A percentile compares a stretch with the other conserved stretches of the same genome.
These are phyloP conservation scores for Nanger granti DNA, from an alignment of 2,113 vertebrate genomes.

Conservation along the genomic window DNA sequence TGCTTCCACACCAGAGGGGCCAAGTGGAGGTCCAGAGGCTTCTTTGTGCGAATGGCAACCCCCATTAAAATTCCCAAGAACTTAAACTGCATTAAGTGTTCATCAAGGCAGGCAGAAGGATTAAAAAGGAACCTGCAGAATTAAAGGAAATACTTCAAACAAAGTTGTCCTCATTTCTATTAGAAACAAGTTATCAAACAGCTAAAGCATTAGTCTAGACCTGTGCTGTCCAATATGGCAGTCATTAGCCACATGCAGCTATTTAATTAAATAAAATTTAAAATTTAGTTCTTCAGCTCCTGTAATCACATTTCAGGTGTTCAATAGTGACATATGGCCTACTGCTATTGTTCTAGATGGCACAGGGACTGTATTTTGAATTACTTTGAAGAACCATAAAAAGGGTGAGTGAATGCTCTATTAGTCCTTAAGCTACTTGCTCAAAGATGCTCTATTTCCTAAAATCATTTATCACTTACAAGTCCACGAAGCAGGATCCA, in stretches of 20 bases:
- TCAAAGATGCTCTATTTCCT: not conserved
- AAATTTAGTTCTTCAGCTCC: not conserved
- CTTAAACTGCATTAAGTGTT: conserved; percentile 88
- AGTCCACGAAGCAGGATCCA: not conserved
- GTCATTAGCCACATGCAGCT: not conserved
- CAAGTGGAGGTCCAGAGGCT: conserved; percentile 88
- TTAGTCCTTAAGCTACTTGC: not conserved
- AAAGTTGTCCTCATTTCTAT: not conserved
- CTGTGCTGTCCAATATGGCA: not conserved
- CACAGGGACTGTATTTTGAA: not conserved
- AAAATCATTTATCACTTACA: conserved; percentile 4
- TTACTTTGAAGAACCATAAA: not conserved
- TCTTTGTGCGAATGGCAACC: conserved; percentile 90
- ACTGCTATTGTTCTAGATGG: not conserved
- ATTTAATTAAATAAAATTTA: not conserved
- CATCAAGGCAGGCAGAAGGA: conserved; percentile 85
- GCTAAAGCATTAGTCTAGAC: not conserved
- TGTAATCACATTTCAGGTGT: not conserved
- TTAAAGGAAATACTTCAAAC: not conserved
- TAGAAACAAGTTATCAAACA: not conserved
- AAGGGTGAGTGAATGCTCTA: not conserved
- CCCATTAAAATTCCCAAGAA: conserved; percentile 90
- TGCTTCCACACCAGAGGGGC: conserved; percentile 90
- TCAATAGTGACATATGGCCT: not conserved
- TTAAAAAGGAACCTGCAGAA: conserved; percentile 85